phyloP scores from a whole-genome alignment of 2,888 invertebrate species.

The Hydraecia micacea region DNA sequence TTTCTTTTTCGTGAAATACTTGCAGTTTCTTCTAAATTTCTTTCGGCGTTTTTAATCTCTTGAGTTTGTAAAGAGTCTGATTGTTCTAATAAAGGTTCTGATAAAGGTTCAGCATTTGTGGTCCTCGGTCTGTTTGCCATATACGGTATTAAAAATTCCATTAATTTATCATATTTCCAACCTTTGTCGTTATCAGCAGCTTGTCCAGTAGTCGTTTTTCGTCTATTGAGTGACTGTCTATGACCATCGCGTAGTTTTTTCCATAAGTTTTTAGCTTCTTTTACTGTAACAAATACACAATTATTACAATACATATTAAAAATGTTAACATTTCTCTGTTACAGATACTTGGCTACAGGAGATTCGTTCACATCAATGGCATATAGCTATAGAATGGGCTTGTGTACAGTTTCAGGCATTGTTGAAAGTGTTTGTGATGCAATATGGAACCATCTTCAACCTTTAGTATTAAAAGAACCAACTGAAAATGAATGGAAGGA shows the following conservation, averaged over 20 bases:
- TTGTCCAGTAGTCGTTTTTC: background rate
- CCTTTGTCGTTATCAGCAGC: background rate
- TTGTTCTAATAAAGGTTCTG: background rate
- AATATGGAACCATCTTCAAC: background rate
- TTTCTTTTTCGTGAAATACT: conserved; percentile 1
- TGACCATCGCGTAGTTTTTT: background rate
- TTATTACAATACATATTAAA: background rate
- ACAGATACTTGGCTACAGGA: conserved; percentile 1
- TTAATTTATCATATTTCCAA: conserved; percentile 1
- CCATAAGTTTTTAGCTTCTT: conserved; percentile 4
- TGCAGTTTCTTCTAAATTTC: background rate
- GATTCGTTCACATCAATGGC: background rate
- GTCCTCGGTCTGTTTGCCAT: background rate
- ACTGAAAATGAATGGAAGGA: background rate
- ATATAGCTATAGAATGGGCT: background rate
- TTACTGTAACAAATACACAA: conserved; percentile 1
- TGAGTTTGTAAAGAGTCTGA: background rate
- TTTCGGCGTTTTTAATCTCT: background rate
- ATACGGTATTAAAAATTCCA: background rate
- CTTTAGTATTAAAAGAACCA: background rate
- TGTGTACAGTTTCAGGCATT: background rate
- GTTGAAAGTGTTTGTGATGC: background rate
- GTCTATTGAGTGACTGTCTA: background rate
- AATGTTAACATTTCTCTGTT: background rate
- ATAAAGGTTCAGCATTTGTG: background rate